Conservation (phyloP, 2,797 vertebrate genomes). For the Coregonus ussuriensis region DNA sequence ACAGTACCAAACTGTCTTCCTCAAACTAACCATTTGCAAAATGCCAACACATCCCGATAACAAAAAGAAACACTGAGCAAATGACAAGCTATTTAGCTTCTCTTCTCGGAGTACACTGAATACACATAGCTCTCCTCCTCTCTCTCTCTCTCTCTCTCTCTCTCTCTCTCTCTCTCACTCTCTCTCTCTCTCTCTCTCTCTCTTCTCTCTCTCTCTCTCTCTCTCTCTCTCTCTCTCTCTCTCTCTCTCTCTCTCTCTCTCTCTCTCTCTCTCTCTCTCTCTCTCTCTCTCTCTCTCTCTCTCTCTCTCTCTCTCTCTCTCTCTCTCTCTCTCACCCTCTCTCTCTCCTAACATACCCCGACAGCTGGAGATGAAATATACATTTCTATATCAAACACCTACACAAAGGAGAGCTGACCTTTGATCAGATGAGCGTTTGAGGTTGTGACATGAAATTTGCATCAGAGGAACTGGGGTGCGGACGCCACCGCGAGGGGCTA, state of each 20-base stretch:
- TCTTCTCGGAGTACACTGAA: constrained; percentile 35
- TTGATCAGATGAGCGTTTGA: constrained; percentile 89
- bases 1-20: background rate
- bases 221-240: constrained; percentile 30
- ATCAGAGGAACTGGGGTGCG: constrained; percentile 77
- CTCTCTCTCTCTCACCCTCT: constrained; percentile 6
- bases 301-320: constrained; percentile 12
- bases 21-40: background rate
- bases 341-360: constrained; percentile 76
- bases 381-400: constrained; percentile 90
- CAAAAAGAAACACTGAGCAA: background rate
- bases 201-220: constrained; percentile 19
- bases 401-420: constrained; percentile 90
- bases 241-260: constrained; percentile 38
- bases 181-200: constrained; percentile 48
- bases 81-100: background rate
- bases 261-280: constrained; percentile 23
- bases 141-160: constrained; percentile 11
- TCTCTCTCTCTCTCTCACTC: constrained; percentile 4
- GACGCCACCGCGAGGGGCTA: constrained; percentile 74
- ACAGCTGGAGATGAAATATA: constrained; percentile 89
- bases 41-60: background rate
- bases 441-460: constrained; percentile 92
- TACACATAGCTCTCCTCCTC: constrained; percentile 21
- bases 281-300: constrained; percentile 12